These are phyloP conservation scores for Platypus cylindrus DNA, from an alignment of 2,888 invertebrate genomes.

Conservation along the genomic window DNA sequence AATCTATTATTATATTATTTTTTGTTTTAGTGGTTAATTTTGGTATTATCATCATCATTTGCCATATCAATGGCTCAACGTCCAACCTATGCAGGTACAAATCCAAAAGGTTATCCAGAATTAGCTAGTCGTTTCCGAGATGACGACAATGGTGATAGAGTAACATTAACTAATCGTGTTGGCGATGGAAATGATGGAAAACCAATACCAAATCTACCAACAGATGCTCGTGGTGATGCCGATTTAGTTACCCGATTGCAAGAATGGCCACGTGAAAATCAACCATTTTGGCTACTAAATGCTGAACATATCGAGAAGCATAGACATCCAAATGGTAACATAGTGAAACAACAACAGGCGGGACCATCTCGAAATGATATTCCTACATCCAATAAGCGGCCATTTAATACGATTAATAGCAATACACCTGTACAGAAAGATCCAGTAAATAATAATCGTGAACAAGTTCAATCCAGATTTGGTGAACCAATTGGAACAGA, in stretches of 20 bases:
- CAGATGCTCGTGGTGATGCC: conserved; percentile 53
- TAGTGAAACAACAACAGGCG: background rate
- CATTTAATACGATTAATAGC: too few species aligned
- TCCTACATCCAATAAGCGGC: too few species aligned
- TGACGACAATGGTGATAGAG: conserved; percentile 13
- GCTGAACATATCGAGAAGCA: conserved; percentile 47
- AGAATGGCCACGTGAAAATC: conserved; percentile 50
- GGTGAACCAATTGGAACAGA: conserved; percentile 4
- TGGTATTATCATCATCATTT: conserved; percentile 13
- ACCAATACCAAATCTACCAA: conserved; percentile 40
- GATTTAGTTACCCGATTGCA: conserved; percentile 49
- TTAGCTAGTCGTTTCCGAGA: conserved; percentile 35
- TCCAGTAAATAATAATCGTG: background rate
- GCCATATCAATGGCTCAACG: conserved; percentile 40
- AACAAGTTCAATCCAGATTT: conserved; percentile 5
- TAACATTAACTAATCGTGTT: conserved; percentile 39
- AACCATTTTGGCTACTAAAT: conserved; percentile 64
- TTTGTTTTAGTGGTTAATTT: conserved; percentile 18
- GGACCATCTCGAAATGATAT: too few species aligned
- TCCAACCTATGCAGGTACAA: conserved; percentile 49
- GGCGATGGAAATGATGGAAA: conserved; percentile 36
- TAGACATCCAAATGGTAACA: conserved; percentile 12
- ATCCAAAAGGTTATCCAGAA: conserved; percentile 47
- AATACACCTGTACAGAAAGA: background rate
- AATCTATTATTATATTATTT: conserved; percentile 2